phyloP scores from a whole-genome alignment of 2,888 invertebrate species.

The Resseliella maxima region DNA sequence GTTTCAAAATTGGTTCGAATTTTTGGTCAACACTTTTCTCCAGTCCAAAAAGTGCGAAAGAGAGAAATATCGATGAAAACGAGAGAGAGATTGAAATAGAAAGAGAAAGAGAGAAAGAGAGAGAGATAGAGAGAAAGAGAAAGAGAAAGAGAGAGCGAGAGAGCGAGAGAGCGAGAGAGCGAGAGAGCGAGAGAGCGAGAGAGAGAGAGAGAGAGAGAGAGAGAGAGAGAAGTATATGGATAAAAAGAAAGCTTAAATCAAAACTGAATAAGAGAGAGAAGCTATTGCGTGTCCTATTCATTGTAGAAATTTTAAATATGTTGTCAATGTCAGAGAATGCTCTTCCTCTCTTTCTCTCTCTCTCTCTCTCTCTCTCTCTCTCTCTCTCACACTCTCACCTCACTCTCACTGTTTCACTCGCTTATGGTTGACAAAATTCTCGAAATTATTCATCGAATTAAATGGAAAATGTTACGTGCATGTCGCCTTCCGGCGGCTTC shows the following conservation, averaged over 20 bases:
- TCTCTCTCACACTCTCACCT: too few species aligned
- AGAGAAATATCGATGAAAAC: too few species aligned
- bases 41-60: too few species aligned
- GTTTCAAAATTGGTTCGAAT: neutral
- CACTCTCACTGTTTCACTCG: neutral
- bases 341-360: too few species aligned
- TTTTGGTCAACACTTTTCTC: neutral
- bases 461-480: constrained; percentile 48
- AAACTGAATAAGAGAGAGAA: too few species aligned
- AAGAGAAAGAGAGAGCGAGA: neutral
- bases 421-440: constrained; percentile 35
- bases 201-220: too few species aligned
- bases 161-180: neutral
- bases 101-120: neutral
- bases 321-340: constrained; percentile 45
- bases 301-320: constrained; percentile 3
- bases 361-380: too few species aligned
- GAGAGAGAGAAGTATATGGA: too few species aligned
- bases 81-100: neutral
- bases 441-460: constrained; percentile 31
- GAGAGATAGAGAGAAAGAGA: neutral
- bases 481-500: constrained; percentile 10
- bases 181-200: neutral
- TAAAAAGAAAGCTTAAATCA: too few species aligned
- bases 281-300: constrained; percentile 4